Percentiles rank a stretch among this genome's conserved stretches.
Conservation (phyloP, 2,888 invertebrate genomes). For the Drosophila vallismaia region DNA sequence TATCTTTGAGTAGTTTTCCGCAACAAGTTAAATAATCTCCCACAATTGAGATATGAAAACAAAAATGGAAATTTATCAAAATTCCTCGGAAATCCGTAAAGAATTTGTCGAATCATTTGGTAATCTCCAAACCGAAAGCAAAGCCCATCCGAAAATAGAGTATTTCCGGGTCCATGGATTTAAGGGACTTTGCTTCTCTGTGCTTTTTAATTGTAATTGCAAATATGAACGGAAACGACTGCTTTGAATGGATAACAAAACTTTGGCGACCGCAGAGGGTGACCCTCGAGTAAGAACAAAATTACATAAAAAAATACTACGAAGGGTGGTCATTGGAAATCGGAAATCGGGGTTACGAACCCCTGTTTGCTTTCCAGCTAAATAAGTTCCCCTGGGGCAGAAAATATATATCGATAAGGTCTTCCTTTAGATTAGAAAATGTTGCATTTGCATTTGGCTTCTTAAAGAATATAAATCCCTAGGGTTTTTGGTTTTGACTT, state of each 20-base stretch:
- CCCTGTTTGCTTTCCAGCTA: conserved; percentile 3
- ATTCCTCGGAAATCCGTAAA: background rate
- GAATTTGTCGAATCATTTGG: background rate
- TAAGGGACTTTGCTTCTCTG: background rate
- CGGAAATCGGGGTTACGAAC: conserved; percentile 64
- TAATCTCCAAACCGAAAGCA: background rate
- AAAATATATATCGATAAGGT: background rate
- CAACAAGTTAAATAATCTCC: background rate
- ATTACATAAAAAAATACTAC: background rate
- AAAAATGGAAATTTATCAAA: background rate
- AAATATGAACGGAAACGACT: conserved; percentile 70
- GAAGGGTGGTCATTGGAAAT: conserved; percentile 8
- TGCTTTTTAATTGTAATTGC: conserved; percentile 68
- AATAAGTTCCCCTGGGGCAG: background rate
- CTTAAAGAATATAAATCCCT: background rate
- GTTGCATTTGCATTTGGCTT: conserved; percentile 1
- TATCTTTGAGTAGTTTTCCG: background rate
- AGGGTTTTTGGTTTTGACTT: background rate
- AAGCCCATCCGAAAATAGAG: conserved; percentile 4
- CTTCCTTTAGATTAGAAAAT: background rate
- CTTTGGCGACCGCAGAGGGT: conserved; percentile 27
- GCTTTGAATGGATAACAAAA: conserved; percentile 58
- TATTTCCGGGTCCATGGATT: background rate
- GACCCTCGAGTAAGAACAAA: conserved; percentile 4
- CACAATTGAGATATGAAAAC: background rate